These are phyloP conservation scores for Meliscaeva auricollis DNA, from an alignment of 2,888 invertebrate species.

Conservation along the genomic window DNA sequence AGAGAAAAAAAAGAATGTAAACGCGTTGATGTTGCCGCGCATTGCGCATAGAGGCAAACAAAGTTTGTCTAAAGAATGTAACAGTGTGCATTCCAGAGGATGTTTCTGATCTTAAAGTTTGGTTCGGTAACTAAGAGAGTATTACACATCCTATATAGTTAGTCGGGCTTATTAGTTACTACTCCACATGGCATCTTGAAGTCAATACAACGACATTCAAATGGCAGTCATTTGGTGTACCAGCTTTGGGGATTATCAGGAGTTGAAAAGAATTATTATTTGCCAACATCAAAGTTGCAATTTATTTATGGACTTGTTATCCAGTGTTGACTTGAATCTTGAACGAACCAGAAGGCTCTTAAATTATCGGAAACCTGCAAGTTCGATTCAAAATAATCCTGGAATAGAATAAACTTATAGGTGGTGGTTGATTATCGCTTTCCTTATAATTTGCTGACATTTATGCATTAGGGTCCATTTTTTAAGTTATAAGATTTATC, in stretches of 20 bases:
- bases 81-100: slow-evolving; percentile 45
- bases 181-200: slow-evolving; percentile 9
- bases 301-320: slow-evolving; percentile 14
- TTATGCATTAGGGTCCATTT: no score
- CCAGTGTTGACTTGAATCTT: not conserved
- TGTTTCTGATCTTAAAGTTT: slow-evolving; percentile 27
- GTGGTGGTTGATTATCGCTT: no score
- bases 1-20: slow-evolving; percentile 14
- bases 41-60: slow-evolving; percentile 30
- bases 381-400: no score
- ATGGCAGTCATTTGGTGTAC: slow-evolving; percentile 44
- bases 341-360: not conserved
- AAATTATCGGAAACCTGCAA: not conserved
- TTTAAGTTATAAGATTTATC: no score
- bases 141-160: no score
- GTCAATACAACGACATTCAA: slow-evolving; percentile 54
- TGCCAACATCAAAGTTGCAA: slow-evolving; percentile 8
- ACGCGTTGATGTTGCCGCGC: slow-evolving; percentile 29
- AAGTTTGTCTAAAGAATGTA: slow-evolving; percentile 47
- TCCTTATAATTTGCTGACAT: no score
- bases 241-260: slow-evolving; percentile 18
- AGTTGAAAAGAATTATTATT: slow-evolving; percentile 11
- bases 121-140: slow-evolving; percentile 15
- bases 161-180: no score
- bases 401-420: no score